A percentile compares a stretch with the other conserved stretches of the same genome.
These are phyloP conservation scores for Gadopsis marmoratus DNA, from an alignment of 2,797 vertebrate genomes.

Conservation along the genomic window DNA sequence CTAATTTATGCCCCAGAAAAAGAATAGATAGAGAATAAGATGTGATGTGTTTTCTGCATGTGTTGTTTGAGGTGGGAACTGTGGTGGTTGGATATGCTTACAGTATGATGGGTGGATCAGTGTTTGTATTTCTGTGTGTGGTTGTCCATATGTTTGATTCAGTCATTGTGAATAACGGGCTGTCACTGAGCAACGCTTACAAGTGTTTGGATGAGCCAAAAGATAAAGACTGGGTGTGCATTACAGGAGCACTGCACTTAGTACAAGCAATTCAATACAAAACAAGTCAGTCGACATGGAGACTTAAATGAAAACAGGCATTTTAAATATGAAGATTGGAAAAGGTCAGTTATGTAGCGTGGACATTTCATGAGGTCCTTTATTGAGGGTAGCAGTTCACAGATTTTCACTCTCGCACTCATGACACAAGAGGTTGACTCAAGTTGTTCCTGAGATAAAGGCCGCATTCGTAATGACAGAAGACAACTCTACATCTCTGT, in stretches of 20 bases:
- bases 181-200: background rate
- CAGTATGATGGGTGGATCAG: background rate
- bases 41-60: slow-evolving; percentile 8
- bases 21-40: background rate
- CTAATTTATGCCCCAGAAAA: slow-evolving; percentile 5
- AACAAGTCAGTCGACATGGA: background rate
- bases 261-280: background rate
- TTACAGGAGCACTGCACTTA: background rate
- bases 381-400: slow-evolving; percentile 37
- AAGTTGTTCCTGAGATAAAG: slow-evolving; percentile 70
- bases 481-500: slow-evolving; percentile 67
- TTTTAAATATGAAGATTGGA: slow-evolving; percentile 1
- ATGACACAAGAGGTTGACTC: slow-evolving; percentile 64
- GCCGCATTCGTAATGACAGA: slow-evolving; percentile 59
- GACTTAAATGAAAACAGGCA: slow-evolving; percentile 12
- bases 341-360: slow-evolving; percentile 28
- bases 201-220: slow-evolving; percentile 5
- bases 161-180: background rate
- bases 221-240: background rate
- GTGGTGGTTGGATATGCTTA: slow-evolving; percentile 11
- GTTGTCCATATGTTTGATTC: background rate
- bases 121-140: slow-evolving; percentile 7
- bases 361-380: slow-evolving; percentile 31
- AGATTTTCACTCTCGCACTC: slow-evolving; percentile 56
- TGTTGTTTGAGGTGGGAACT: slow-evolving; percentile 1